These are phyloP conservation scores for Megalops cyprinoides DNA, from an alignment of 2,797 vertebrate genomes.

Conservation along the genomic window DNA sequence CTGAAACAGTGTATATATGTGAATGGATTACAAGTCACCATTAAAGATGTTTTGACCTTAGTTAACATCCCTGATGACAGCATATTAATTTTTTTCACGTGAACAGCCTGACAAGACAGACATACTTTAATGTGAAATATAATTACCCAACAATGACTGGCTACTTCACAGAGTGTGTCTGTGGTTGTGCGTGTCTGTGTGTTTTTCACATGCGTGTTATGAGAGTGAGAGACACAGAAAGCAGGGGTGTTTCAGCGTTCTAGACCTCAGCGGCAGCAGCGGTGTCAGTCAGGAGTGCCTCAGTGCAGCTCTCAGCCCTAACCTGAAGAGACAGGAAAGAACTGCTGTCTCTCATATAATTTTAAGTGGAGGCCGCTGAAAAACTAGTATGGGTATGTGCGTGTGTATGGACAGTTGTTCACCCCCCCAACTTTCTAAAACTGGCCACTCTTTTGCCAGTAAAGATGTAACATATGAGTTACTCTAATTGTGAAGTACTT, in stretches of 20 bases:
- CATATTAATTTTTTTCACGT: no score
- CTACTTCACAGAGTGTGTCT: constrained; percentile 37
- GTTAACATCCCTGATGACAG: no score
- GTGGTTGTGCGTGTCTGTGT: constrained; percentile 13
- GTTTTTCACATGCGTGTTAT: no score
- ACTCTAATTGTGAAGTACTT: background rate
- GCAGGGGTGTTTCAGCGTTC: background rate
- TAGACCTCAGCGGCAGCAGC: background rate
- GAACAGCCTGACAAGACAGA: no score
- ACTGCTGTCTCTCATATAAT: background rate
- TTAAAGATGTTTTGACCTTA: no score
- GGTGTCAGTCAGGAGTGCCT: background rate
- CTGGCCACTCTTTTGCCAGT: background rate
- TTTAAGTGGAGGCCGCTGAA: background rate
- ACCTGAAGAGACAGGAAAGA: constrained; percentile 4
- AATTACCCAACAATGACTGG: no score
- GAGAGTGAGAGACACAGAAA: background rate
- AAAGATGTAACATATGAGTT: background rate
- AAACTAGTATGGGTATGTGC: background rate
- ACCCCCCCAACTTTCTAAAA: background rate
- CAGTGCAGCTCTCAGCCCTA: background rate
- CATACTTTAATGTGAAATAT: no score
- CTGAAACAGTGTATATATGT: no score
- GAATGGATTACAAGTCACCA: no score
- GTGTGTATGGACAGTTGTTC: background rate